Evolutionary conservation across 2,113 vertebrate genomes (phyloP), one percentile per base, ranked within the genome.

Genomic region (Synodontis membranacea): DNA sequence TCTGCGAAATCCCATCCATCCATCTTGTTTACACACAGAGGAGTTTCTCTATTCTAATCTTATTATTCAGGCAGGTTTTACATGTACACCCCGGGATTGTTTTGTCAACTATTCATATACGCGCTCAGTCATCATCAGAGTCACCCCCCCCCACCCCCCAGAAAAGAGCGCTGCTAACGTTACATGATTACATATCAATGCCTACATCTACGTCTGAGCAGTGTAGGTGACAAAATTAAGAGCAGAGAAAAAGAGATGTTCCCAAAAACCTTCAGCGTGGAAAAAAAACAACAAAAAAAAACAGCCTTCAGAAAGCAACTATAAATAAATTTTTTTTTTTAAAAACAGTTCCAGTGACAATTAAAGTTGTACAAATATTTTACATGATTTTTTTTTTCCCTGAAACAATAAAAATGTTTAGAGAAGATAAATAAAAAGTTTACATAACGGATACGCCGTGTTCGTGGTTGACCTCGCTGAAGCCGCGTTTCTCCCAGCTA

Each of bases 341-440:
- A 93, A 93, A 92, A 92, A 93, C 92, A 90, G 42, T 93, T 94
- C 95, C 94, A 92, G 94, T 93, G 95, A 97, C 92, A 95, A 93
- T 89, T 93, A 95, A 94, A 96, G 95, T 95, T 95, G 95, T 97
- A 97, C 96, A 96, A 94, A 97, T 94, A 96, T 94, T 96, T 95
- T 95, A 95, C 92, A 95, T 91, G 94, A 93, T 93, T 89, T 92
- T 92, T 94, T 90, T 89, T 91, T 80, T 58, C 83, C 93, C 86
- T 88, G 94, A 91, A 92, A 94, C 91, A 88, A 76, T 94, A 95
- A 94, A 96, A 96, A 96, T 94, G 94, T 95, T 96, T 94, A 93
- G 96, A 95, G 96, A 97, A 95, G 93, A 93, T 94, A 94, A 95
- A 95, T 94, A 94, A 94, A 90, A 92, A 86, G 93, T 94, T 93